These are phyloP conservation scores for Lota lota DNA, from an alignment of 2,113 vertebrate species.

Conservation along the genomic window DNA sequence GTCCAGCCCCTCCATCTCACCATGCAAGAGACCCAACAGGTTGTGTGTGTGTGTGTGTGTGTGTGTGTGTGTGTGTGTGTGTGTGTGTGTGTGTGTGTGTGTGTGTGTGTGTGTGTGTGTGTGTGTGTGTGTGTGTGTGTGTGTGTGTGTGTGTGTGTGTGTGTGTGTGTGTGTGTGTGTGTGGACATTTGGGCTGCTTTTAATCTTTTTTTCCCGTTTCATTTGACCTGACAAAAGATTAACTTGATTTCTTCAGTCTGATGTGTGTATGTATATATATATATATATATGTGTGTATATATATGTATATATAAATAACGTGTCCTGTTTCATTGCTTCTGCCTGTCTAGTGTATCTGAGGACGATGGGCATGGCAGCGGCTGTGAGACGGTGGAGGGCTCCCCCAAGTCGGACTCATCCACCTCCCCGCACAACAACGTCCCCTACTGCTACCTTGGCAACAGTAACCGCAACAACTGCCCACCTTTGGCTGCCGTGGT, in stretches of 20 bases:
- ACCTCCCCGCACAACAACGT: conserved; percentile 80
- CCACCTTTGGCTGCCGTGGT: conserved; percentile 43
- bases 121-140: not conserved
- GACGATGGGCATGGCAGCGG: conserved; percentile 91
- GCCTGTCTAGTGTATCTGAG: conserved; percentile 85
- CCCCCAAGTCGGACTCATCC: conserved; percentile 83
- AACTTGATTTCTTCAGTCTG: too few species aligned
- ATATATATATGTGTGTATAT: too few species aligned
- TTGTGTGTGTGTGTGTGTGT: conserved; percentile 14
- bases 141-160: not conserved
- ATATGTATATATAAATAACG: too few species aligned
- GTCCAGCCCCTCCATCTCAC: conserved; percentile 86
- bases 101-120: not conserved
- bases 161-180: not conserved
- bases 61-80: not conserved
- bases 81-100: not conserved
- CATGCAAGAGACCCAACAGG: conserved; percentile 92
- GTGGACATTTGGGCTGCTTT: not conserved
- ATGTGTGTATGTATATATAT: too few species aligned
- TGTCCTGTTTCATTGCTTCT: not conserved
- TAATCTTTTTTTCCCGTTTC: not conserved
- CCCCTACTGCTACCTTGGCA: conserved; percentile 83
- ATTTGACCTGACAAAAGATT: too few species aligned
- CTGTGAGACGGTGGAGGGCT: conserved; percentile 91
- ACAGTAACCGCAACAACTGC: conserved; percentile 71